A percentile compares a stretch with the other conserved stretches of the same genome.
phyloP scores from a whole-genome alignment of 2,888 invertebrate genomes.

The Barypeithes pellucidus region DNA sequence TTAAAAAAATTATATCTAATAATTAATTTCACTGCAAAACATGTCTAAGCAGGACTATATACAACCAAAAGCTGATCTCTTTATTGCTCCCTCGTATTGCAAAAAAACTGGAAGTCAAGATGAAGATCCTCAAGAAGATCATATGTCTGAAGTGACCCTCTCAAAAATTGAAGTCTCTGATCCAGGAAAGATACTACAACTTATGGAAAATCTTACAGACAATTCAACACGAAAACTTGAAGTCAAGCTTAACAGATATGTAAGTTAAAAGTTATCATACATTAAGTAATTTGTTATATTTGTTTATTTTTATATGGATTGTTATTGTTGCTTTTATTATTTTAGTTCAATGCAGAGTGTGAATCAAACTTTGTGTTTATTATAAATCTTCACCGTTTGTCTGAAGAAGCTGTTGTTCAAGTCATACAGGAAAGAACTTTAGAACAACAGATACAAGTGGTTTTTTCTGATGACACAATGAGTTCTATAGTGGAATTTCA shows the following conservation, averaged over 20 bases:
- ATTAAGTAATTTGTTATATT: conserved; percentile 1
- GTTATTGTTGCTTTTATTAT: conserved; percentile 8
- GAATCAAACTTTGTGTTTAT: conserved; percentile 74
- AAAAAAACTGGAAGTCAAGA: conserved; percentile 53
- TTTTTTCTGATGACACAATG: conserved; percentile 61
- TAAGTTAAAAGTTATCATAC: conserved; percentile 65
- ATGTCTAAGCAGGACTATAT: conserved; percentile 53
- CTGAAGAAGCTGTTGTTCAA: conserved; percentile 77
- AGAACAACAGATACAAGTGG: conserved; percentile 72
- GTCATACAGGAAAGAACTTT: conserved; percentile 73
- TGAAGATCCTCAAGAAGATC: conserved; percentile 25
- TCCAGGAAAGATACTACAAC: conserved; percentile 74
- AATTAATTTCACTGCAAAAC: conserved; percentile 32
- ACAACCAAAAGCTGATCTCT: conserved; percentile 59
- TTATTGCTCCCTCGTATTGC: conserved; percentile 62
- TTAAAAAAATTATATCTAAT: conserved; percentile 44
- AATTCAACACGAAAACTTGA: conserved; percentile 73
- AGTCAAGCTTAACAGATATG: conserved; percentile 76
- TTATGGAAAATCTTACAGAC: conserved; percentile 73
- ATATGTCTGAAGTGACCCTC: conserved; percentile 53
- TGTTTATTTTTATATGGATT: not conserved
- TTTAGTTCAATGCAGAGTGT: conserved; percentile 70
- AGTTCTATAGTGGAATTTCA: conserved; percentile 68
- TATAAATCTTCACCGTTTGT: conserved; percentile 73
- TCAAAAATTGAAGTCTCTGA: conserved; percentile 72